phyloP scores from a whole-genome alignment of 2,888 invertebrate genomes.

The Lottia scabra region DNA sequence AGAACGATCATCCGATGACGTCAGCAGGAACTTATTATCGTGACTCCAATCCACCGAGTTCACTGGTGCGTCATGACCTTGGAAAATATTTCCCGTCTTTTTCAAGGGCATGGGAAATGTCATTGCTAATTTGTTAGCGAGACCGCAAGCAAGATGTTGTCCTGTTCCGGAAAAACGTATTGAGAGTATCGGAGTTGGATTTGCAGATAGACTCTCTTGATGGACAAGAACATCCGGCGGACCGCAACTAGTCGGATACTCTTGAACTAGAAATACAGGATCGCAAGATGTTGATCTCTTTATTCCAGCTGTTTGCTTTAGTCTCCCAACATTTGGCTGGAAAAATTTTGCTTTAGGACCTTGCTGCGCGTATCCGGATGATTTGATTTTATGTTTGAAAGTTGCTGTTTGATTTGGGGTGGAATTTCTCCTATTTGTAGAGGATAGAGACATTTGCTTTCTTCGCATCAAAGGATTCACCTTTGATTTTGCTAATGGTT shows the following conservation, averaged over 20 bases:
- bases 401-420: slow-evolving; percentile 57
- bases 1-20: slow-evolving; percentile 63
- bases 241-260: slow-evolving; percentile 47
- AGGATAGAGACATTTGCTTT: neutral
- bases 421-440: neutral
- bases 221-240: slow-evolving; percentile 39
- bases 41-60: slow-evolving; percentile 59
- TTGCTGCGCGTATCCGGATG: slow-evolving; percentile 61
- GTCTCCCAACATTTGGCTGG: slow-evolving; percentile 44
- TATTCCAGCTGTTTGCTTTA: neutral
- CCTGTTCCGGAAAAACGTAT: slow-evolving; percentile 58
- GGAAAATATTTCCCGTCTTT: slow-evolving; percentile 39
- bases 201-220: slow-evolving; percentile 51
- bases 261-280: slow-evolving; percentile 22
- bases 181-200: slow-evolving; percentile 51
- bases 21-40: slow-evolving; percentile 53
- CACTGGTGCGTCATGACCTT: slow-evolving; percentile 63
- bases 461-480: slow-evolving; percentile 11
- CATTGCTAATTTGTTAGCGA: slow-evolving; percentile 61
- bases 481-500: slow-evolving; percentile 40
- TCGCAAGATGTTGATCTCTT: slow-evolving; percentile 5
- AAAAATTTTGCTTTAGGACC: slow-evolving; percentile 56
- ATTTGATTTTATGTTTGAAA: slow-evolving; percentile 61
- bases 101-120: slow-evolving; percentile 57
- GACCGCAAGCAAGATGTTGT: slow-evolving; percentile 54